Evolutionary conservation across 2,113 vertebrate genomes (phyloP), one percentile per base, ranked within the genome.

Genomic region (Chascanopsetta lugubris): DNA sequence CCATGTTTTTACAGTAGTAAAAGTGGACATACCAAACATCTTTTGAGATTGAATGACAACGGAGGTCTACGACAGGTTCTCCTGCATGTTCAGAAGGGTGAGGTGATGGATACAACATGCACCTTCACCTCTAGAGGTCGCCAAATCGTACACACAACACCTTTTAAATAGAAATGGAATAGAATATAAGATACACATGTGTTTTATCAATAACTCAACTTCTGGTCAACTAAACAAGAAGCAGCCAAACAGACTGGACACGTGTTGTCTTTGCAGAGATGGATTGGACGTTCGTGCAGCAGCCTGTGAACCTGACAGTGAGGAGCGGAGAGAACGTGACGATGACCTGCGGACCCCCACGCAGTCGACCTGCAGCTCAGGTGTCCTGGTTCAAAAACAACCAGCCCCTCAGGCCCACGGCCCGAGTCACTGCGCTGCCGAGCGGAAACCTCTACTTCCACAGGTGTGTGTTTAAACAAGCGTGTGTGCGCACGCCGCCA

Each of bases 381-480:
- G 76, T 93, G 24, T 68, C 88, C 75, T 94, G 92, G 93, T 92
- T 92, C 78, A 92, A 83, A 77, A 85, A 92, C 85, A 88, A 82
- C 76, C 63, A 51, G 7, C 75, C 79, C 5, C 79, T 92, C 9
- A 24, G 10, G 11, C 67, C 57, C 0, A 53, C 47, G 53, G 64
- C 54, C 4, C 74, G 79, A 51, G 8, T 76, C 1, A 67, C 61
- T 17, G 46, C 78, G 38, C 77, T 79, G 45, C 63, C 84, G 6
- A 83, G 18, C 1, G 93, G 93, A 79, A 88, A 93, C 71, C 89
- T 94, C 15, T 71, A 87, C 68, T 86, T 93, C 66, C 63, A 85
- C 55, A 91, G 91, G 93, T 93, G 26, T 61, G 69, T 38, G 60
- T 43, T 8, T 43, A 6, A 2, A 20, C 17, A 8, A 9, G 13